A percentile compares a stretch with the other conserved stretches of the same genome.
Conservation (phyloP, 2,888 invertebrate genomes). For the Noctua pronuba region DNA sequence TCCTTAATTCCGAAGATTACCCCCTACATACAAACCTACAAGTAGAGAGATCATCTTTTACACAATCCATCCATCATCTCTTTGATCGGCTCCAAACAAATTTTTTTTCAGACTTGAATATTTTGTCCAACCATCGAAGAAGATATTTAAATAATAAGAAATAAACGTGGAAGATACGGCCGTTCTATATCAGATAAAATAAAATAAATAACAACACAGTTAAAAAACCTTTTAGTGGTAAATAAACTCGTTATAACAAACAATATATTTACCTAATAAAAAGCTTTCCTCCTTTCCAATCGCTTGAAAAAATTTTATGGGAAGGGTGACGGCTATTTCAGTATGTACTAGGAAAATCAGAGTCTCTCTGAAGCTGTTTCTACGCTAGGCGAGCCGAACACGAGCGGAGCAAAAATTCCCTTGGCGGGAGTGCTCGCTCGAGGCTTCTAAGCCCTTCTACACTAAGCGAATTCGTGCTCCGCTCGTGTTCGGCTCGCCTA, state of each 20-base stretch:
- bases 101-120: neutral
- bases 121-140: neutral
- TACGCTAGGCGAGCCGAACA: too few relatives aligned
- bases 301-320: neutral
- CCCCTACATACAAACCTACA: too few relatives aligned
- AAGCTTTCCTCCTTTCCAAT: slow-evolving; percentile 1
- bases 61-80: neutral
- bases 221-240: slow-evolving; percentile 44
- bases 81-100: neutral
- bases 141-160: neutral
- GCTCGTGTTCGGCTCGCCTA: too few relatives aligned
- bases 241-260: slow-evolving; percentile 46
- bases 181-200: slow-evolving; percentile 14
- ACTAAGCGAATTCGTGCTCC: too few relatives aligned
- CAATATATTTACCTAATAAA: slow-evolving; percentile 27
- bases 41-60: neutral
- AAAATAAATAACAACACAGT: slow-evolving; percentile 40
- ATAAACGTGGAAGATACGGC: slow-evolving; percentile 1
- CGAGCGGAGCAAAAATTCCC: too few relatives aligned
- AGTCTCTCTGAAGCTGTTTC: neutral
- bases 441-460: too few relatives aligned
- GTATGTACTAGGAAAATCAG: neutral
- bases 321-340: slow-evolving; percentile 4
- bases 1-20: too few relatives aligned
- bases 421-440: too few relatives aligned